Base-by-base conservation (phyloP, 1,140 invertebrate species). In the Heterodera carotae region DNA sequence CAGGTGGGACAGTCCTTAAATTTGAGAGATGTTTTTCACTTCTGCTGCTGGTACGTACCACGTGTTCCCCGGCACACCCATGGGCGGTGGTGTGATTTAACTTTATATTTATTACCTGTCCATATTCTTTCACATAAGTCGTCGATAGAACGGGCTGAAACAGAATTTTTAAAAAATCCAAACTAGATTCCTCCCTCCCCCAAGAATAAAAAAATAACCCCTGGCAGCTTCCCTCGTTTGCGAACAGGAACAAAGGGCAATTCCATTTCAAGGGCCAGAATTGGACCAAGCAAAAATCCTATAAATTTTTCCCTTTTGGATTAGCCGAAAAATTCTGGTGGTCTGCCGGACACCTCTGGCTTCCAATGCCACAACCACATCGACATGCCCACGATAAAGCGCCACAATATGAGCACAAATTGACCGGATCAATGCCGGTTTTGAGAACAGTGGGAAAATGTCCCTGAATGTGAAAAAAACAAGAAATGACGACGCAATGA, bases 241-340 rank as follows among this genome's bases (percentile, higher is more conserved):
- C 77, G 53, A 53, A 78, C 36, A 15, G 77, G 77, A 25, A 78
- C 77, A 59, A 78, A 78, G 0, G 77, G 77, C 43, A 78, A 31
- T 3, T 27, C 31, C 25, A 78, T 31, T 22, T 79, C 67, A 25
- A 79, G 56, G 0, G 77, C 77, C 2, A 78, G 56, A 27, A 67
- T 66, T 59, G 77, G 77, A 4, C 77, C 77, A 67, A 78, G 79
- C 33, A 78, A 53, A 78, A 78, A 78, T 3, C 77, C 77, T 78
- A 43, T n/a, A 70, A 76, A 53, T 39, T 29, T 22, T 25, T n/a
- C n/a, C n/a, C n/a, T n/a, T 27, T 39, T 36, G 48, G 15, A 68
- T 67, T 73, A 31, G 33, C 12, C 59, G n/a, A n/a, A n/a, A n/a
- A n/a, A n/a, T n/a, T n/a, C n/a, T n/a, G n/a, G n/a, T n/a, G n/a